phyloP scores from a whole-genome alignment of 2,113 vertebrate species.

The Corythoichthys haematopterus region DNA sequence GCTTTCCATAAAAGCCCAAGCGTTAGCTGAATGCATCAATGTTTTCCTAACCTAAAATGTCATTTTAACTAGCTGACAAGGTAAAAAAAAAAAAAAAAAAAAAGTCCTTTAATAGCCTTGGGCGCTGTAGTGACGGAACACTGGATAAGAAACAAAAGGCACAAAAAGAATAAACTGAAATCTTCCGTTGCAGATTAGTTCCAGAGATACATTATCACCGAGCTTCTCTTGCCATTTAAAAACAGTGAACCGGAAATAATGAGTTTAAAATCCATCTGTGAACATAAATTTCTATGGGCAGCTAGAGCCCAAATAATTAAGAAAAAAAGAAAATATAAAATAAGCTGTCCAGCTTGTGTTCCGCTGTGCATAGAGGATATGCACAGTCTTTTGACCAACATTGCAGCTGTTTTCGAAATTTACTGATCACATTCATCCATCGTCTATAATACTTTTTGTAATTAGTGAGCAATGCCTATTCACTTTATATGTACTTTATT shows the following conservation, averaged over 20 bases:
- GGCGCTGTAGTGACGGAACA: conserved; percentile 26
- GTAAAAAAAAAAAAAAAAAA: not conserved
- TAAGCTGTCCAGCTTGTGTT: not conserved
- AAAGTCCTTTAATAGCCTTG: conserved; percentile 1
- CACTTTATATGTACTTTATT: too few relatives aligned
- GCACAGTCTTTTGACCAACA: not conserved
- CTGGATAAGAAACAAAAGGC: conserved; percentile 37
- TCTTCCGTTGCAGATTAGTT: conserved; percentile 39
- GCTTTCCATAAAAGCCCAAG: not conserved
- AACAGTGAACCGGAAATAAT: conserved; percentile 30
- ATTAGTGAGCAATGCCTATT: too few relatives aligned
- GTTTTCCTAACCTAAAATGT: not conserved
- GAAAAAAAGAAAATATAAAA: not conserved
- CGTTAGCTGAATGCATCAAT: not conserved
- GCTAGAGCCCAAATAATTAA: not conserved
- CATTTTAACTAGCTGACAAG: not conserved
- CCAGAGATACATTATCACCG: conserved; percentile 34
- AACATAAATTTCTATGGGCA: conserved; percentile 9
- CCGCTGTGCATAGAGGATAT: not conserved
- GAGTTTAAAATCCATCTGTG: conserved; percentile 26
- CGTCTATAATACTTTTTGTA: too few relatives aligned
- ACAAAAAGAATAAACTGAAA: conserved; percentile 40
- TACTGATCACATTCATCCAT: too few relatives aligned
- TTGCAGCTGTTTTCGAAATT: not conserved
- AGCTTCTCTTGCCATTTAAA: conserved; percentile 21